phyloP scores from a whole-genome alignment of 2,888 invertebrate genomes.

The Tipula confusa region DNA sequence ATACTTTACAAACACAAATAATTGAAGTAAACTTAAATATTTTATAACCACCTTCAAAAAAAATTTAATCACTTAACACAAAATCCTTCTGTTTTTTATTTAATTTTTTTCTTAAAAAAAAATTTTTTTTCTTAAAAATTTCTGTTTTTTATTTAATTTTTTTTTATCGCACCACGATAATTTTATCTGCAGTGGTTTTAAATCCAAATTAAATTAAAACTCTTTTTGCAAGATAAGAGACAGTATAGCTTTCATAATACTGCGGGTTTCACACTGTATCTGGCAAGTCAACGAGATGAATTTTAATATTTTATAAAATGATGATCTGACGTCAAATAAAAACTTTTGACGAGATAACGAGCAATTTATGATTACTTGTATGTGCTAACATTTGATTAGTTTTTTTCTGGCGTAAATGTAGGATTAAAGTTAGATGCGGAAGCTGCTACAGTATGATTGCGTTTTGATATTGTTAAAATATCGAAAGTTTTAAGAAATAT shows the following conservation, averaged over 20 bases:
- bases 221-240: background rate
- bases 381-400: background rate
- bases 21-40: background rate
- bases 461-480: too few relatives aligned
- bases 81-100: background rate
- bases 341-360: background rate
- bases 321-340: background rate
- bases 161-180: background rate
- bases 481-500: too few relatives aligned
- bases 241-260: background rate
- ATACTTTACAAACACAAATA: background rate
- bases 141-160: background rate
- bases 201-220: background rate
- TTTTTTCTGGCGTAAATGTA: background rate
- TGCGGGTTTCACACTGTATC: background rate
- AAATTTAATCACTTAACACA: background rate
- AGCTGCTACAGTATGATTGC: background rate
- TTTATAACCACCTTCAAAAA: background rate
- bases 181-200: background rate
- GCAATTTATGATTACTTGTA: background rate
- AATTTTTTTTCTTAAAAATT: too few relatives aligned
- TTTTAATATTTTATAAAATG: background rate
- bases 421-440: background rate
- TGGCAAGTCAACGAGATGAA: background rate
- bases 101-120: background rate